Conservation (phyloP, 2,113 vertebrate genomes). For the Strix uralensis region DNA sequence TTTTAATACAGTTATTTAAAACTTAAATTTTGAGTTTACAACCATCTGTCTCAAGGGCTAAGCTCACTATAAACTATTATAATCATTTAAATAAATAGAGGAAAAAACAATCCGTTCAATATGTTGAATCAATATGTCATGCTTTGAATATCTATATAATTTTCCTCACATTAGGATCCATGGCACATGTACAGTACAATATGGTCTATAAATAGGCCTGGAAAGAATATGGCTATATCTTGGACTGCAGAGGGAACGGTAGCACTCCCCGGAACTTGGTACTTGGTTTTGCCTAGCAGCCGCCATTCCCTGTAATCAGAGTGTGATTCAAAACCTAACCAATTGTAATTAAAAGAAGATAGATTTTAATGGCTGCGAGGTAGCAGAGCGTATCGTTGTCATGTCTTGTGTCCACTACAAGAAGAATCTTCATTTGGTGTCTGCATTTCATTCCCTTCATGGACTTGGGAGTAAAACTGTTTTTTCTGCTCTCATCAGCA, state of each 20-base stretch:
- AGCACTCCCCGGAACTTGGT: slow-evolving; percentile 24
- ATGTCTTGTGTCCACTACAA: neutral
- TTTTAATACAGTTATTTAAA: slow-evolving; percentile 79
- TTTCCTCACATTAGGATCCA: slow-evolving; percentile 71
- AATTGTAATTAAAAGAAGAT: neutral
- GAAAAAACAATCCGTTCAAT: slow-evolving; percentile 76
- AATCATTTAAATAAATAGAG: slow-evolving; percentile 81
- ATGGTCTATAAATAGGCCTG: slow-evolving; percentile 75
- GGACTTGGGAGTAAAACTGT: neutral
- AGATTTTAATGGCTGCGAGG: neutral
- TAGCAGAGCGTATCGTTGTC: neutral
- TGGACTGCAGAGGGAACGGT: slow-evolving; percentile 32
- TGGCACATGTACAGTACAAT: slow-evolving; percentile 71
- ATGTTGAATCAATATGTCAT: slow-evolving; percentile 81
- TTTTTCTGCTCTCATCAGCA: neutral
- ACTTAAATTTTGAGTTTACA: slow-evolving; percentile 78
- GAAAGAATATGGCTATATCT: slow-evolving; percentile 52
- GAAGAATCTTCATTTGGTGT: neutral
- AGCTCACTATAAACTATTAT: slow-evolving; percentile 78
- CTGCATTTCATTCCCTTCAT: neutral
- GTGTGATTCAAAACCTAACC: neutral
- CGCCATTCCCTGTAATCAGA: neutral
- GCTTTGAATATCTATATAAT: slow-evolving; percentile 74
- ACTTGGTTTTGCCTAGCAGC: neutral
- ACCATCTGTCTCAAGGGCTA: slow-evolving; percentile 78